phyloP scores from a whole-genome alignment of 2,113 vertebrate species.

The Emydura subglobosa region DNA sequence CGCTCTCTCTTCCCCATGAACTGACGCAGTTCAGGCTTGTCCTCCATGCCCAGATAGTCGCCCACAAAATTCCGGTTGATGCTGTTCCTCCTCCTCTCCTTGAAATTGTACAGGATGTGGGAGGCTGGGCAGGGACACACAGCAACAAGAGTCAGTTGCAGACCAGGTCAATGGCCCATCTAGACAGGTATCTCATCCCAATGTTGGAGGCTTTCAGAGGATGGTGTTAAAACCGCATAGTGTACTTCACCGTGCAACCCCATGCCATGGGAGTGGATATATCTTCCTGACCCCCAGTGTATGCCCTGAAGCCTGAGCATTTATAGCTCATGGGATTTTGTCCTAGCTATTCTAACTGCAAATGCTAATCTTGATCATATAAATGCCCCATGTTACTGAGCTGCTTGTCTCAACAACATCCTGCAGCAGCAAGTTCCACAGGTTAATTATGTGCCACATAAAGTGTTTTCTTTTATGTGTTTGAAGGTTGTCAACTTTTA shows the following conservation, averaged over 20 bases:
- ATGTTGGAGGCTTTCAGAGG: not conserved
- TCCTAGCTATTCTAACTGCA: not conserved
- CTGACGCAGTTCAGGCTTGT: slow-evolving; percentile 91
- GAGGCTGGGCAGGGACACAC: slow-evolving; percentile 80
- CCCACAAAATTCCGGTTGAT: slow-evolving; percentile 98
- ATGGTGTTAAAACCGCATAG: not conserved
- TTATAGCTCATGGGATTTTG: not conserved
- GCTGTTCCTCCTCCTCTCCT: slow-evolving; percentile 93
- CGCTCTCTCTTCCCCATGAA: slow-evolving; percentile 94
- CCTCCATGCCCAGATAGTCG: slow-evolving; percentile 96
- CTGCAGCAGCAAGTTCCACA: not conserved
- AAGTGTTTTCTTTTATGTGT: not conserved
- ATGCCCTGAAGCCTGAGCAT: not conserved
- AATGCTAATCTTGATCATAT: not conserved
- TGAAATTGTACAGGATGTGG: slow-evolving; percentile 94
- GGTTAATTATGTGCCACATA: rapidly evolving
- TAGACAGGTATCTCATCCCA: not conserved
- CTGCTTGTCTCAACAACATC: rapidly evolving
- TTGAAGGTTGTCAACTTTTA: not conserved
- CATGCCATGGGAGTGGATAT: not conserved
- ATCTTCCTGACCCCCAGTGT: not conserved
- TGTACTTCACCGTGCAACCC: not conserved
- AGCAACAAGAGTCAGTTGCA: rapidly evolving
- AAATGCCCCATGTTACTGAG: not conserved
- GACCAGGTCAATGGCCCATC: not conserved